Evolutionary conservation across 2,113 vertebrate species (phyloP).

Genomic region (Oryzias javanicus): DNA sequence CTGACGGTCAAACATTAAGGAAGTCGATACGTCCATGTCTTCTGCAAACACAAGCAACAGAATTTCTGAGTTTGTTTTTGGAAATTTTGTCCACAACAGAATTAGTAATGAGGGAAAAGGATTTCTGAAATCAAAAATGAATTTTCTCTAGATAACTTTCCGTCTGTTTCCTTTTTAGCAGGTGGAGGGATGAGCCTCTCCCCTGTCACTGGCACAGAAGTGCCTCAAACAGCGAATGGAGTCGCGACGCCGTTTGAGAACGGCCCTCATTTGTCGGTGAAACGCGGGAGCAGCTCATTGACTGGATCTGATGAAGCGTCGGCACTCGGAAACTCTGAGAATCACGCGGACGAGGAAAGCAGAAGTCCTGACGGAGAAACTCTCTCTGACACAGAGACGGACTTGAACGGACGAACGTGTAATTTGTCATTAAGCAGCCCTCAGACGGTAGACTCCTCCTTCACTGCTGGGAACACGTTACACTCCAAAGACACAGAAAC

Average conservation of each 20-base stretch:
- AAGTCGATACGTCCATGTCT: too few relatives aligned
- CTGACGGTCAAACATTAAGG: too few relatives aligned
- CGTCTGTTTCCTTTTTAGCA: conserved; percentile 46
- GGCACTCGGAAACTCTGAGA: conserved; percentile 30
- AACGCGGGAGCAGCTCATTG: conserved; percentile 44
- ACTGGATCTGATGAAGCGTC: conserved; percentile 39
- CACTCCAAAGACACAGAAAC: conserved; percentile 36
- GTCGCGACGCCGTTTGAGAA: conserved; percentile 55
- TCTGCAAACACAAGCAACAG: too few relatives aligned
- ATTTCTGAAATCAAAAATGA: too few relatives aligned
- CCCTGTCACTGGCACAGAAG: conserved; percentile 73
- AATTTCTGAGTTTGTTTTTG: too few relatives aligned
- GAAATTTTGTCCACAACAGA: too few relatives aligned
- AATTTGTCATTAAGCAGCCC: conserved; percentile 30
- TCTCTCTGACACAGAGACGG: conserved; percentile 27
- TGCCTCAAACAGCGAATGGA: conserved; percentile 73
- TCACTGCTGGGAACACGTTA: conserved; percentile 14
- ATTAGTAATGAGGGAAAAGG: too few relatives aligned
- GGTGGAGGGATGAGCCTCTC: conserved; percentile 81
- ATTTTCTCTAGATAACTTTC: conserved; percentile 1
- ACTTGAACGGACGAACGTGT: conserved; percentile 22
- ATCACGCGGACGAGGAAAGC: conserved; percentile 31
- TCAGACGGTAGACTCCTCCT: conserved; percentile 14
- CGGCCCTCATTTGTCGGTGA: conserved; percentile 45
- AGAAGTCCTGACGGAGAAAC: conserved; percentile 22